Percentiles rank a stretch among this genome's conserved stretches.
phyloP scores from a whole-genome alignment of 2,113 vertebrate species.

The Sapajus apella region DNA sequence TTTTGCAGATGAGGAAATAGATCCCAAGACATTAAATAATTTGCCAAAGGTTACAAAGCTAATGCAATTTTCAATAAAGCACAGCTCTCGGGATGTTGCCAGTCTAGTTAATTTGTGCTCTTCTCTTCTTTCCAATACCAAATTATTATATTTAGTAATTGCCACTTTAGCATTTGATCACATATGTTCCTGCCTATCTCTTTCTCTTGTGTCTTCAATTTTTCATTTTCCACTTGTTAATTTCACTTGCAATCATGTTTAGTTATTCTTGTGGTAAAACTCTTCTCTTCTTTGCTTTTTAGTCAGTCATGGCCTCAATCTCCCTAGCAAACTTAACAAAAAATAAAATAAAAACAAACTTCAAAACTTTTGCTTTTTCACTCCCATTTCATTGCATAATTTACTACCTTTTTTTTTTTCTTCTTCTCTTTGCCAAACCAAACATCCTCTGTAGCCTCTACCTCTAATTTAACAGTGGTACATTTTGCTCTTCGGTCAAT shows the following conservation, averaged over 20 bases:
- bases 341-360: neutral
- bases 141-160: neutral
- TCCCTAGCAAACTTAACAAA: neutral
- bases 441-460: accelerated
- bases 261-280: neutral
- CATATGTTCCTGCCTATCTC: neutral
- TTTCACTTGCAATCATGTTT: neutral
- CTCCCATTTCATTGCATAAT: neutral
- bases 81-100: neutral
- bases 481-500: neutral
- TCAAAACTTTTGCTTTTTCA: neutral
- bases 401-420: neutral
- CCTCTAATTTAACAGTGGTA: neutral
- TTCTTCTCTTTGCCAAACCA: neutral
- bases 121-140: neutral
- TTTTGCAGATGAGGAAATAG: neutral
- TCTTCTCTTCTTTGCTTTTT: neutral
- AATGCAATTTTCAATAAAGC: neutral
- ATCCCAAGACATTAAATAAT: neutral
- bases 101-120: neutral
- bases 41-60: neutral
- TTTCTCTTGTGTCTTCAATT: neutral
- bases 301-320: neutral
- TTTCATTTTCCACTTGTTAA: neutral
- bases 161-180: neutral